Conservation (phyloP, 1,140 invertebrate genomes). For the Lerema accius region DNA sequence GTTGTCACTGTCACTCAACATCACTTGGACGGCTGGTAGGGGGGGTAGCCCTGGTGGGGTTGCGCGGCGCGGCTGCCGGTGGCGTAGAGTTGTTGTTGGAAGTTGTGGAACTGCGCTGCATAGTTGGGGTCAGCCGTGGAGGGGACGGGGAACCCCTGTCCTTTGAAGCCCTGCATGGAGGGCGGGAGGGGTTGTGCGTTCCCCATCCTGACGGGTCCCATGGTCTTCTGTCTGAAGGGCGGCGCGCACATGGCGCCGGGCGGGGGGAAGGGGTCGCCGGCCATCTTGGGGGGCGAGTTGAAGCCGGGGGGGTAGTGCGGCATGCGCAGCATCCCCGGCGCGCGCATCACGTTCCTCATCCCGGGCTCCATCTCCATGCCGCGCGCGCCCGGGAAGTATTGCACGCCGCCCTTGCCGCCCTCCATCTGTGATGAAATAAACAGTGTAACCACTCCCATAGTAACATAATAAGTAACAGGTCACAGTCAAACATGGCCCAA, state of each 20-base stretch:
- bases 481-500: no score
- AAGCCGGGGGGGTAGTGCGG: conserved; percentile 77
- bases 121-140: conserved; percentile 95
- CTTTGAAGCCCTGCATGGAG: conserved; percentile 92
- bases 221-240: conserved; percentile 70
- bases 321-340: conserved; percentile 75
- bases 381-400: conserved; percentile 87
- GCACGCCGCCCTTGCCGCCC: conserved; percentile 86
- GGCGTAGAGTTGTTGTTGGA: conserved; percentile 96
- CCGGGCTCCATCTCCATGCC: conserved; percentile 80
- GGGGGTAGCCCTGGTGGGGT: conserved; percentile 72
- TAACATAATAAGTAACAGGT: no score
- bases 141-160: conserved; percentile 91
- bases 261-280: conserved; percentile 62
- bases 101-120: conserved; percentile 97
- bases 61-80: conserved; percentile 88
- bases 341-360: conserved; percentile 81
- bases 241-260: conserved; percentile 74
- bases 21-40: conserved; percentile 77
- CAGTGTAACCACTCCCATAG: no score
- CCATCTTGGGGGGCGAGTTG: conserved; percentile 77
- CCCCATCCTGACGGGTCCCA: conserved; percentile 65
- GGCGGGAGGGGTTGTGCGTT: conserved; percentile 88
- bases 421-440: no score
- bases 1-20: no score